These are phyloP conservation scores for Coenonympha glycerion DNA, from an alignment of 2,888 invertebrate species.

Conservation along the genomic window DNA sequence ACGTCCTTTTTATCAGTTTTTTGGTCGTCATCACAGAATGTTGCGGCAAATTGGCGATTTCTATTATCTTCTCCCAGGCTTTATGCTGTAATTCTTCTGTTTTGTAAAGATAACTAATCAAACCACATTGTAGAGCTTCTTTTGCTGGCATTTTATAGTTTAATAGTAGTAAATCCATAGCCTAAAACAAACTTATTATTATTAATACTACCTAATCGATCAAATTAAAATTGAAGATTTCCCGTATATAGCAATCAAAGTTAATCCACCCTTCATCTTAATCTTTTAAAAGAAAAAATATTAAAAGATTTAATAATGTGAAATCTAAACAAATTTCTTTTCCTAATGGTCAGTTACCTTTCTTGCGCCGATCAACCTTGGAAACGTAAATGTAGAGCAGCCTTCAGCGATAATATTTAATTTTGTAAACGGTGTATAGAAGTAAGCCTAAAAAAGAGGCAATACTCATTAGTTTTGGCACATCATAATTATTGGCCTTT, in stretches of 20 bases:
- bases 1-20: conserved; percentile 77
- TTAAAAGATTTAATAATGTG: too few species aligned
- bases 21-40: conserved; percentile 81
- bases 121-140: conserved; percentile 85
- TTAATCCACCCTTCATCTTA: too few species aligned
- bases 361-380: conserved; percentile 86
- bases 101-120: conserved; percentile 87
- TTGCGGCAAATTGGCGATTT: conserved; percentile 72
- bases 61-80: conserved; percentile 75
- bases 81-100: conserved; percentile 75
- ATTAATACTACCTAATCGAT: too few species aligned
- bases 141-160: conserved; percentile 85
- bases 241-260: too few species aligned
- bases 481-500: background rate
- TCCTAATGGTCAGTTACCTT: too few species aligned
- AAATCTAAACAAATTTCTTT: too few species aligned
- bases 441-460: conserved; percentile 86
- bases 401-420: conserved; percentile 93
- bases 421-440: conserved; percentile 90
- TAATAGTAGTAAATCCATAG: conserved; percentile 78
- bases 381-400: conserved; percentile 90
- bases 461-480: background rate
- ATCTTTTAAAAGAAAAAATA: too few species aligned
- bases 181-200: conserved; percentile 45
- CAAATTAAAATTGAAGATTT: too few species aligned